These are phyloP conservation scores for Aspidiotus rigidus DNA, from an alignment of 2,888 invertebrate genomes.

Conservation along the genomic window DNA sequence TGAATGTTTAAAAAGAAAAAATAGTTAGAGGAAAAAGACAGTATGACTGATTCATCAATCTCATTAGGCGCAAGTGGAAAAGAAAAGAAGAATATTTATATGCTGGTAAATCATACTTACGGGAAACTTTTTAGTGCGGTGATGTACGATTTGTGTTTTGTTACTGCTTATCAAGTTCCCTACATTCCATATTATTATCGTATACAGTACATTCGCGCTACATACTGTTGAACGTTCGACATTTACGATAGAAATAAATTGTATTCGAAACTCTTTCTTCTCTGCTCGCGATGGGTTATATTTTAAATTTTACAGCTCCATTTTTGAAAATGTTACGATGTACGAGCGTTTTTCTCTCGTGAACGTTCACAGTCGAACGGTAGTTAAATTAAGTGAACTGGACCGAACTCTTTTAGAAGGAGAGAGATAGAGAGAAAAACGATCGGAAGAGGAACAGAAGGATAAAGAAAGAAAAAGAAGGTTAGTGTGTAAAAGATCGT, in stretches of 20 bases:
- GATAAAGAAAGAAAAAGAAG: constrained; percentile 13
- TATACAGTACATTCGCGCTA: neutral
- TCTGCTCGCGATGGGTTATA: constrained; percentile 17
- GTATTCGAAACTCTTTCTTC: constrained; percentile 10
- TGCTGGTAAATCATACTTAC: neutral
- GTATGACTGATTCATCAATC: no score
- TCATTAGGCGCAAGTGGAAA: neutral
- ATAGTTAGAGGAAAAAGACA: no score
- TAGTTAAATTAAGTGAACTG: constrained; percentile 31
- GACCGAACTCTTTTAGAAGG: constrained; percentile 6
- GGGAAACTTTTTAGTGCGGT: neutral
- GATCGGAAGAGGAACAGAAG: no score
- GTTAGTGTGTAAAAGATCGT: constrained; percentile 30
- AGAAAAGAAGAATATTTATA: no score
- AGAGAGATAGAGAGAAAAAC: no score
- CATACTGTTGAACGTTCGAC: neutral
- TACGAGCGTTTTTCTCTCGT: constrained; percentile 14
- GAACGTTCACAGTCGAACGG: constrained; percentile 12
- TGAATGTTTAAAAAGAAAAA: no score
- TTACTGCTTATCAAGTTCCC: no score
- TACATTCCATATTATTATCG: no score
- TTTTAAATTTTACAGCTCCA: constrained; percentile 29
- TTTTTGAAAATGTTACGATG: constrained; percentile 14
- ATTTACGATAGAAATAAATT: neutral
- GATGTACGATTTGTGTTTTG: neutral